Evolutionary conservation across 2,888 invertebrate genomes (phyloP).

Genomic region (Trichopoda pennipes): DNA sequence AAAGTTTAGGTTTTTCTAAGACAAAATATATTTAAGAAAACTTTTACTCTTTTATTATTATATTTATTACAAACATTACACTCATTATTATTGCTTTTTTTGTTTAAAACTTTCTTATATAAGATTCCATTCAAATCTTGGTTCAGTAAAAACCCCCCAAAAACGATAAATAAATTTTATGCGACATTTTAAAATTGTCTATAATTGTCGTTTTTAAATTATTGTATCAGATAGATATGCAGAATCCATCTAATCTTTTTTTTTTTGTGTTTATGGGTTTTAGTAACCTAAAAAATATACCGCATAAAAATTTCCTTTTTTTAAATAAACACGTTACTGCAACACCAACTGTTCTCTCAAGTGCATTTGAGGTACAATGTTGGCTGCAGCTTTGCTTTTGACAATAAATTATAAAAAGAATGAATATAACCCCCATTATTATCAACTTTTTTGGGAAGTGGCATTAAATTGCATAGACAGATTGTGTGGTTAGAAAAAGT

Average conservation of each 20-base stretch:
- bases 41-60: too few species aligned
- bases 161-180: not conserved
- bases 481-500: not conserved
- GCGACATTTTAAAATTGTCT: not conserved
- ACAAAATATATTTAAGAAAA: too few species aligned
- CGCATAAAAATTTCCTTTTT: not conserved
- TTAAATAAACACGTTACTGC: not conserved
- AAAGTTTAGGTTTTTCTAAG: too few species aligned
- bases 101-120: too few species aligned
- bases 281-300: not conserved
- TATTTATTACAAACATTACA: too few species aligned
- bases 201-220: not conserved
- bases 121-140: too few species aligned
- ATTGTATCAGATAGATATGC: not conserved
- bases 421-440: constrained; percentile 8
- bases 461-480: not conserved
- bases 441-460: not conserved
- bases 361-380: constrained; percentile 26
- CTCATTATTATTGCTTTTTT: too few species aligned
- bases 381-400: not conserved
- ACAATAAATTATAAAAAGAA: constrained; percentile 15
- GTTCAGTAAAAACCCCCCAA: too few species aligned
- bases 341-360: not conserved
- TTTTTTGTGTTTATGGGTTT: not conserved
- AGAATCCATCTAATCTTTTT: not conserved